These are phyloP conservation scores for Turnix velox DNA, from an alignment of 2,113 vertebrate species.

Conservation along the genomic window DNA sequence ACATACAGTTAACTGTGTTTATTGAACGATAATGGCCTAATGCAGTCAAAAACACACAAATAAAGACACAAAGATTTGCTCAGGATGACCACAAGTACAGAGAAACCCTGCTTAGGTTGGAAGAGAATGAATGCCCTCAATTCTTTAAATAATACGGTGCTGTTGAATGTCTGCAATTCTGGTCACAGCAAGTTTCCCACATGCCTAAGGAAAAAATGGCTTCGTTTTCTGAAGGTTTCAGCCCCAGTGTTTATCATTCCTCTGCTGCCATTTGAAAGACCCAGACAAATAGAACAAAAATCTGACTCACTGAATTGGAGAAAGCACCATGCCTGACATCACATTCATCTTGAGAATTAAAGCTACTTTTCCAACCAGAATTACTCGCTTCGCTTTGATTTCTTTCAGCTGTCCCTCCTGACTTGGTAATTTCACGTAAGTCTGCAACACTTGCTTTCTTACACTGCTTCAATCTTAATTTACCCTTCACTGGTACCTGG, in stretches of 20 bases:
- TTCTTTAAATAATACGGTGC: neutral
- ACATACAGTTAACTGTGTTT: constrained; percentile 26
- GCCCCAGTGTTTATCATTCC: neutral
- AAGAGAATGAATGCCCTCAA: neutral
- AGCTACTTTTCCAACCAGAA: neutral
- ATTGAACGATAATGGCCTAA: neutral
- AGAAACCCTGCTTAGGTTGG: neutral
- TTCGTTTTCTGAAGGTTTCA: neutral
- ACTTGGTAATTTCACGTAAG: neutral
- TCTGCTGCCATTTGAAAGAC: neutral
- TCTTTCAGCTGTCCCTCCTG: neutral
- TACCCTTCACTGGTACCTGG: neutral
- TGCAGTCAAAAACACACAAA: neutral
- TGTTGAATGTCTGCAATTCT: neutral
- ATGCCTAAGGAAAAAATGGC: neutral
- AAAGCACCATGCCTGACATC: neutral
- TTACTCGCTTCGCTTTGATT: neutral
- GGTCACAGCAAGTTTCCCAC: neutral
- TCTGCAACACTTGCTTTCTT: neutral
- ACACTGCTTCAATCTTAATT: neutral
- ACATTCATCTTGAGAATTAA: neutral
- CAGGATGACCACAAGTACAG: constrained; percentile 4
- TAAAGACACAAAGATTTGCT: neutral
- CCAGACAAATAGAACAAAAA: constrained; percentile 5
- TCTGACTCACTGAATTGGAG: neutral